These are phyloP conservation scores for Oreochromis mossambicus DNA, from an alignment of 2,797 vertebrate species.

Conservation along the genomic window DNA sequence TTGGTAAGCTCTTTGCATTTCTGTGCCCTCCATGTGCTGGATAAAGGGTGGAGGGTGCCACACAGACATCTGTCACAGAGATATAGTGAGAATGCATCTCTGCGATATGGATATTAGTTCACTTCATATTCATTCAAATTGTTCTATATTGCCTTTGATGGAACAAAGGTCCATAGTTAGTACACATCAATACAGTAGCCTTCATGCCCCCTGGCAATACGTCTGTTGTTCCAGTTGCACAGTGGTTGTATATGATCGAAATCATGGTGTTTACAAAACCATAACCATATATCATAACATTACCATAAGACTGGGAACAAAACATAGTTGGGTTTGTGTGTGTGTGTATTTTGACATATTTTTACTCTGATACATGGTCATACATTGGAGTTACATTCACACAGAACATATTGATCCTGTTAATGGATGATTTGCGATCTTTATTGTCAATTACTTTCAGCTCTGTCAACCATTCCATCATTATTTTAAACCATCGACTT, in stretches of 20 bases:
- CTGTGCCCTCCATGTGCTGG: slow-evolving; percentile 21
- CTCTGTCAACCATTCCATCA: not conserved
- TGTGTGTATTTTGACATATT: not conserved
- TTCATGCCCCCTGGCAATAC: not conserved
- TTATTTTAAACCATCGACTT: not conserved
- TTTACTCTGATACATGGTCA: not conserved
- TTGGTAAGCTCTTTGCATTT: slow-evolving; percentile 59
- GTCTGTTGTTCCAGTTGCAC: slow-evolving; percentile 8
- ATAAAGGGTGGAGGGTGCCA: slow-evolving; percentile 37
- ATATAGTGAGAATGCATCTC: slow-evolving; percentile 46
- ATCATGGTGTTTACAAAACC: not conserved
- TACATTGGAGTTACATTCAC: not conserved
- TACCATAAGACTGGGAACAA: not conserved
- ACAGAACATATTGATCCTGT: not conserved
- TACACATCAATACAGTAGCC: not conserved
- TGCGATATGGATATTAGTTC: slow-evolving; percentile 59
- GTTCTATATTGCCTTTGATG: slow-evolving; percentile 23
- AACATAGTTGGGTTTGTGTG: not conserved
- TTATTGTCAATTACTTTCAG: not conserved
- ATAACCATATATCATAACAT: not conserved
- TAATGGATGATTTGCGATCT: not conserved
- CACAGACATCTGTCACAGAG: slow-evolving; percentile 57
- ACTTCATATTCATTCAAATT: slow-evolving; percentile 35
- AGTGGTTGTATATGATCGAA: not conserved
- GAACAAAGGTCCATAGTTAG: not conserved